A percentile compares a stretch with the other conserved stretches of the same genome.
Conservation (phyloP, 2,113 vertebrate genomes). For the Bolborhynchus lineola region DNA sequence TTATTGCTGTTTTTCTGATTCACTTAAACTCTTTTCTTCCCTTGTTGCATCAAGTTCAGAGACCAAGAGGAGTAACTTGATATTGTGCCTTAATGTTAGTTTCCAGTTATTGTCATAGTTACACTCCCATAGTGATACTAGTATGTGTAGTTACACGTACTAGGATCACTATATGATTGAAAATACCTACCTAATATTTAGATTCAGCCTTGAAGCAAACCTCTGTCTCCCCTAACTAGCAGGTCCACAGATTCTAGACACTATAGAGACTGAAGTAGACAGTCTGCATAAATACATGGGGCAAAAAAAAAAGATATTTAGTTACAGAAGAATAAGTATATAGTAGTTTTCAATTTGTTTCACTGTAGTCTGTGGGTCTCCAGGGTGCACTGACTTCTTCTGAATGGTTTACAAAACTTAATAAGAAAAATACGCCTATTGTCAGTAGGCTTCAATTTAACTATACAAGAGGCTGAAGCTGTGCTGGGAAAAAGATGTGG, state of each 20-base stretch:
- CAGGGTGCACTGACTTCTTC: not conserved
- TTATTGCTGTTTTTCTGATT: not conserved
- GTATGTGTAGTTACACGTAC: not conserved
- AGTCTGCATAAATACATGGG: not conserved
- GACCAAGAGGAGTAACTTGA: not conserved
- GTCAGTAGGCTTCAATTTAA: slow-evolving; percentile 24
- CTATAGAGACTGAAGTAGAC: not conserved
- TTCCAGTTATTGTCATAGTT: not conserved
- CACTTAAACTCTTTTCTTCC: not conserved
- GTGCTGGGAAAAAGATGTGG: not conserved
- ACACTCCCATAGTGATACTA: not conserved
- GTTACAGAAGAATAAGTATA: not conserved
- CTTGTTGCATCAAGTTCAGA: not conserved
- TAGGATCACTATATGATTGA: not conserved
- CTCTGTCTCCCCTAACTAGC: not conserved
- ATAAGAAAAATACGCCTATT: slow-evolving; percentile 30
- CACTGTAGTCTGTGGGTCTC: not conserved
- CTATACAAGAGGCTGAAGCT: not conserved
- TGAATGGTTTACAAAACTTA: not conserved
- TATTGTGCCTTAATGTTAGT: not conserved
- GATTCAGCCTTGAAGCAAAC: not conserved
- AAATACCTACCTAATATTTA: not conserved
- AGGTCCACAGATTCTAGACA: not conserved
- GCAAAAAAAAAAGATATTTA: not conserved
- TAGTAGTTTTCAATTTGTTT: not conserved